These are phyloP conservation scores for Sylvilagus bachmani DNA, from an alignment of 2,113 vertebrate genomes.

Conservation along the genomic window DNA sequence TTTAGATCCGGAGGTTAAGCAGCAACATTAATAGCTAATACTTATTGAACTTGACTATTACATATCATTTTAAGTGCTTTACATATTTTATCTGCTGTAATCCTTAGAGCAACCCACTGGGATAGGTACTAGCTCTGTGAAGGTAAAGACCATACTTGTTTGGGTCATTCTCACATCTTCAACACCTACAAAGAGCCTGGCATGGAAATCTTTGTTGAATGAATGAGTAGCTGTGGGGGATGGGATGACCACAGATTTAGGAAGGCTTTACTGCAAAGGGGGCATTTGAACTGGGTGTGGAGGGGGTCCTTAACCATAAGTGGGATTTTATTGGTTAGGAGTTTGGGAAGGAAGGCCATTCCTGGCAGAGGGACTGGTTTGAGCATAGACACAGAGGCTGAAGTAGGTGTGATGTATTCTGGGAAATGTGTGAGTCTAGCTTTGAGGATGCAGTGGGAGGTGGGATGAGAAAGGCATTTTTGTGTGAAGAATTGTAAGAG, in stretches of 20 bases:
- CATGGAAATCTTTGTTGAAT: background rate
- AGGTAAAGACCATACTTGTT: background rate
- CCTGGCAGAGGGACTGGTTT: background rate
- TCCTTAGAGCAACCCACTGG: background rate
- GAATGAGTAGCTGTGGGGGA: slow-evolving; percentile 33
- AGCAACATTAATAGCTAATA: slow-evolving; percentile 39
- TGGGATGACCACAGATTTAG: slow-evolving; percentile 4
- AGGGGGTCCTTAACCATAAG: background rate
- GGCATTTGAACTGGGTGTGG: background rate
- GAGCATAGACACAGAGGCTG: background rate
- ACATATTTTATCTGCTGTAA: slow-evolving; percentile 35
- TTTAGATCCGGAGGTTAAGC: slow-evolving; percentile 4
- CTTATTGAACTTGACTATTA: slow-evolving; percentile 16
- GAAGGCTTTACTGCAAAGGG: slow-evolving; percentile 24
- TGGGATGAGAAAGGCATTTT: background rate
- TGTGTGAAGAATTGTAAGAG: slow-evolving; percentile 28
- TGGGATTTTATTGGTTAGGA: slow-evolving; percentile 13
- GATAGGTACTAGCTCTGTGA: background rate
- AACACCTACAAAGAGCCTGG: background rate
- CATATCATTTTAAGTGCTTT: slow-evolving; percentile 10
- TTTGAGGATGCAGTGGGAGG: background rate
- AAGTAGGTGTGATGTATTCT: slow-evolving; percentile 1
- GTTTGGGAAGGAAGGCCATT: slow-evolving; percentile 41
- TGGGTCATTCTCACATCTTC: background rate
- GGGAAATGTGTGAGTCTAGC: background rate